Evolutionary conservation across 2,797 vertebrate species (phyloP), one percentile per base, ranked within the genome.

Genomic region (Bradypodion pumilum): DNA sequence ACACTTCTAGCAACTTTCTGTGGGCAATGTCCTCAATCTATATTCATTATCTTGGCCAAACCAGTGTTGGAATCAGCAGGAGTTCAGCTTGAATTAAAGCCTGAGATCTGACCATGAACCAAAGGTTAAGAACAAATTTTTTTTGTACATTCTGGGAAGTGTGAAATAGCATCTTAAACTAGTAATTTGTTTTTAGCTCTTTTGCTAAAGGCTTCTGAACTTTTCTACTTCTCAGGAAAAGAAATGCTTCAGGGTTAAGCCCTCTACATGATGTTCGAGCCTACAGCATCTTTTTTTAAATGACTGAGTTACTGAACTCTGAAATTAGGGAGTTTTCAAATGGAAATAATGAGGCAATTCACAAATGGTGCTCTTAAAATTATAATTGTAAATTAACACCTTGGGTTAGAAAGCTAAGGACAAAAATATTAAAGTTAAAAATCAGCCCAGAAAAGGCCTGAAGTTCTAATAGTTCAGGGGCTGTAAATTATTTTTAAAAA

Each of bases 301-400:
- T 82, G 79, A 82, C 60, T 70, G 65, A 82, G 46, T 70, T 86
- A 70, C 49, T 42, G 85, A 91, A 88, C 82, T 1, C 2, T 74
- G 70, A 84, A 87, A 87, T 82, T 83, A 0, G 1, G 73, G 35
- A 2, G 52, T 76, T 89, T 92, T 42, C 15, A 0, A 89, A 88
- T 84, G 40, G 90, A 90, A 92, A 88, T 66, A 77, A 78, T 78
- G 2, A 86, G 66, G 29, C 78, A 82, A 86, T 85, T 86, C 87
- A 88, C 66, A 60, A 74, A 87, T 37, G 65, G 37, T 82, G 78
- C 81, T 85, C 74, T 83, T 69, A 37, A 87, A 80, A 85, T 89
- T 93, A 66, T 89, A 91, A 91, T 75, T 91, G 72, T 87, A 89
- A 93, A 87, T 87, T 63, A 89, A 92, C 78, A 79, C 79, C 80